Conservation (phyloP, 1,140 invertebrate genomes). For the Drosophila trapezifrons region DNA sequence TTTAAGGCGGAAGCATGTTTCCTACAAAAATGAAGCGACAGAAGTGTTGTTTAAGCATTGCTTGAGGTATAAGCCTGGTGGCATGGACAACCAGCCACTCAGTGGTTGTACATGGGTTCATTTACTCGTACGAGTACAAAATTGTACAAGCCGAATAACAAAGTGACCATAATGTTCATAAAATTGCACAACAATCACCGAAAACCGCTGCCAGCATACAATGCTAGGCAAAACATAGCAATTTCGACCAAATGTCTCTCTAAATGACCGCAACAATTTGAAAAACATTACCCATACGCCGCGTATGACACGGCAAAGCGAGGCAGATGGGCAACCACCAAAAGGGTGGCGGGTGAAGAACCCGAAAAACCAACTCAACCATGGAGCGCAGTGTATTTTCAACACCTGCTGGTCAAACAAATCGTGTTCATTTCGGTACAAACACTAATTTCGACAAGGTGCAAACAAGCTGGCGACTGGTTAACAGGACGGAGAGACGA, state of each 20-base stretch:
- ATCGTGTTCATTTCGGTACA: conserved; percentile 80
- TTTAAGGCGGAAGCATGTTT: not conserved
- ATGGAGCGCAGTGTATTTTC: conserved; percentile 69
- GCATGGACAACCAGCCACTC: not conserved
- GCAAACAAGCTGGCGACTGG: conserved; percentile 74
- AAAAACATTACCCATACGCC: conserved; percentile 80
- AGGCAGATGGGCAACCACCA: conserved; percentile 15
- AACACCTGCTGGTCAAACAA: conserved; percentile 81
- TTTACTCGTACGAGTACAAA: too few relatives aligned
- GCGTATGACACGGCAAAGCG: conserved; percentile 53
- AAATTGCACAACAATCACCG: conserved; percentile 38
- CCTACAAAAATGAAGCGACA: not conserved
- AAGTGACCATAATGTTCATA: conserved; percentile 44
- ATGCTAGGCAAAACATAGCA: conserved; percentile 41
- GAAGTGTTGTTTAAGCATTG: not conserved
- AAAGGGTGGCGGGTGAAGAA: not conserved
- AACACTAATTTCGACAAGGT: conserved; percentile 82
- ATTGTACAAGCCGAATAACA: conserved; percentile 31
- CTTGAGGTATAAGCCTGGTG: not conserved
- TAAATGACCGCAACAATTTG: conserved; percentile 72
- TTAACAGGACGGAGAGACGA: conserved; percentile 1
- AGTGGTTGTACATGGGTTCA: not conserved
- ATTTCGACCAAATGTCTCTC: conserved; percentile 56
- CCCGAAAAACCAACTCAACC: conserved; percentile 39
- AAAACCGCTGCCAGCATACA: conserved; percentile 45